Evolutionary conservation across 2,888 invertebrate species (phyloP).

Genomic region (Chrysodeixis includens): DNA sequence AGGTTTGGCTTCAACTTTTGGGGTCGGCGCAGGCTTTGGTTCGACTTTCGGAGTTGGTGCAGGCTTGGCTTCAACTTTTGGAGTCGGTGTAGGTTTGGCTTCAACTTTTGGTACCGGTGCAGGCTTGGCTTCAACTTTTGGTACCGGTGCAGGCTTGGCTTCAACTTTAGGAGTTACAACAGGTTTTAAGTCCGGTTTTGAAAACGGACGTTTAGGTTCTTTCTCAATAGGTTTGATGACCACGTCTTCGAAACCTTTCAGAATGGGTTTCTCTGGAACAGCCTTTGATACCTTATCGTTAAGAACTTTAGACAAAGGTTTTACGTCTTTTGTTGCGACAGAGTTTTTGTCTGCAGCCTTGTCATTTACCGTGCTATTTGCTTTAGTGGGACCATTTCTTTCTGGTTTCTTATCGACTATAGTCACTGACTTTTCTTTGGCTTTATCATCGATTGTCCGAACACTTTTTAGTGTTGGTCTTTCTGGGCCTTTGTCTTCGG

Average conservation of each 20-base stretch:
- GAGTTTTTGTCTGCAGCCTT: conserved; percentile 61
- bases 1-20: too few relatives aligned
- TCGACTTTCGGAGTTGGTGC: conserved; percentile 35
- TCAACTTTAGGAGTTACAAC: conserved; percentile 42
- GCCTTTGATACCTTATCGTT: conserved; percentile 63
- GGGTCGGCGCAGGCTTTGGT: too few relatives aligned
- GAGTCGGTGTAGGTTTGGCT: conserved; percentile 42
- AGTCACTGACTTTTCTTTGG: conserved; percentile 83
- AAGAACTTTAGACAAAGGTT: conserved; percentile 56
- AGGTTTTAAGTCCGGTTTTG: conserved; percentile 58
- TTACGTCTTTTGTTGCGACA: conserved; percentile 59
- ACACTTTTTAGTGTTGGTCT: conserved; percentile 78
- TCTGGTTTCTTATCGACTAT: conserved; percentile 81
- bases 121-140: conserved; percentile 62
- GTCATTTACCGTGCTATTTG: conserved; percentile 65
- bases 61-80: conserved; percentile 55
- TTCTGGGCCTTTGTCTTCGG: conserved; percentile 71
- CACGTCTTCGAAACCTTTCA: conserved; percentile 55
- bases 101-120: conserved; percentile 65
- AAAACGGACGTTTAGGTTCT: conserved; percentile 39
- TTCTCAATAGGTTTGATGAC: conserved; percentile 65
- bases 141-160: conserved; percentile 61
- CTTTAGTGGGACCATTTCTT: conserved; percentile 69
- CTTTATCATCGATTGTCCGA: conserved; percentile 83
- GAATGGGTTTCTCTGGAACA: conserved; percentile 55